Conservation (phyloP, 2,113 vertebrate species). For the Phycodurus eques region DNA sequence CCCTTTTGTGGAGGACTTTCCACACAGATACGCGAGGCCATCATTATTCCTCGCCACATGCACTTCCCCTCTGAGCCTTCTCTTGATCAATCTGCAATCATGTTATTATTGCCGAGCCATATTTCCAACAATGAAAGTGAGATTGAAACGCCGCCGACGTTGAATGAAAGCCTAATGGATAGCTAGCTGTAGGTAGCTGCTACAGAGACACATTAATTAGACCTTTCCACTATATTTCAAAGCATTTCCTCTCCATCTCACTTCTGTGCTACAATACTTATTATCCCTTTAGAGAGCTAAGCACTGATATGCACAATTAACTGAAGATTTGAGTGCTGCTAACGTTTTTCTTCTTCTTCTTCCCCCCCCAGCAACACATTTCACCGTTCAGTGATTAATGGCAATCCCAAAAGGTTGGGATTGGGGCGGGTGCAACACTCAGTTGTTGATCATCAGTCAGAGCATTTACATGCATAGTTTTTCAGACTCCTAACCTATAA, state of each 20-base stretch:
- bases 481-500: background rate
- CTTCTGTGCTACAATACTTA: slow-evolving; percentile 79
- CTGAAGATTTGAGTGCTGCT: slow-evolving; percentile 63
- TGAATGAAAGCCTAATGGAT: slow-evolving; percentile 75
- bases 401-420: background rate
- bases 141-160: slow-evolving; percentile 73
- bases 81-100: slow-evolving; percentile 70
- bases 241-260: slow-evolving; percentile 76
- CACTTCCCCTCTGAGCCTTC: slow-evolving; percentile 50
- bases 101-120: slow-evolving; percentile 80
- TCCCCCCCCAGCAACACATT: background rate
- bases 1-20: slow-evolving; percentile 42
- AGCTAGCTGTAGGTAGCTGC: slow-evolving; percentile 77
- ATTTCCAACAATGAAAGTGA: slow-evolving; percentile 75
- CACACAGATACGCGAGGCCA: slow-evolving; percentile 13
- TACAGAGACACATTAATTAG: slow-evolving; percentile 89
- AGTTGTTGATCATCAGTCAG: background rate
- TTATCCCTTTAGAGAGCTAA: slow-evolving; percentile 81
- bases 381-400: background rate
- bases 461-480: background rate
- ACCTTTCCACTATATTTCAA: slow-evolving; percentile 80
- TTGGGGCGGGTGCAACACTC: background rate
- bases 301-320: slow-evolving; percentile 77
- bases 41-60: slow-evolving; percentile 63
- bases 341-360: background rate